Evolutionary conservation across 2,888 invertebrate species (phyloP), one percentile per base, ranked within the genome.

Genomic region (Acleris laterana): DNA sequence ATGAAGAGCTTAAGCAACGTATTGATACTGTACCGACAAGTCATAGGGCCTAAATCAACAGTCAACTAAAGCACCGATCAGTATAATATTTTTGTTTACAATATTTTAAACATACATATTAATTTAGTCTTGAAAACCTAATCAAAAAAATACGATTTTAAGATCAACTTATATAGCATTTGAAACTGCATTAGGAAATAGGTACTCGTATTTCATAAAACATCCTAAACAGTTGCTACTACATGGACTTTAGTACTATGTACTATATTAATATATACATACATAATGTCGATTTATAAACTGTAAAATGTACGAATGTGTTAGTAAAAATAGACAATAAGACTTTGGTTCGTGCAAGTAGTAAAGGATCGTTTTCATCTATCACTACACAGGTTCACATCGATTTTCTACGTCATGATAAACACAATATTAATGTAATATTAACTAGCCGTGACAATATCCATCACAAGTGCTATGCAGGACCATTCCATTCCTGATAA

Each of bases 41-140:
- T 13, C 38, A 38, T 11, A 13, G 32, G 13, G 38, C 38, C 38
- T 38, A 81, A 83, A 82, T 68, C 74, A 86, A 87, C 84, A 87
- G 83, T 88, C 83, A 89, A 89, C 87, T 71, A 60, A 71, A 71
- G 71, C 71, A 71, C 71, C 71, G 65, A 70, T 64, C 50, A 63
- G 58, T 66, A 49, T 62, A 58, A 56, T 52, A 62, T 55, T 46
- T 59, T 69, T 66, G 51, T 62, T 61, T 65, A 48, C 28, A 51
- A 56, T 59, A 58, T 22, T 48, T 53, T 22, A 49, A 53, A 50
- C n/a, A 51, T 56, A 50, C n/a, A 51, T 56, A 50, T 13, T 44
- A n/a, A 58, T 53, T 59, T 28, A 46, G 52, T 19, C 38, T 64
- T 38, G 32, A 42, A 63, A 52, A 64, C 22, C 38, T 51, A 32